Base-by-base conservation (phyloP, 2,888 invertebrate species). In the Spodoptera exigua region DNA sequence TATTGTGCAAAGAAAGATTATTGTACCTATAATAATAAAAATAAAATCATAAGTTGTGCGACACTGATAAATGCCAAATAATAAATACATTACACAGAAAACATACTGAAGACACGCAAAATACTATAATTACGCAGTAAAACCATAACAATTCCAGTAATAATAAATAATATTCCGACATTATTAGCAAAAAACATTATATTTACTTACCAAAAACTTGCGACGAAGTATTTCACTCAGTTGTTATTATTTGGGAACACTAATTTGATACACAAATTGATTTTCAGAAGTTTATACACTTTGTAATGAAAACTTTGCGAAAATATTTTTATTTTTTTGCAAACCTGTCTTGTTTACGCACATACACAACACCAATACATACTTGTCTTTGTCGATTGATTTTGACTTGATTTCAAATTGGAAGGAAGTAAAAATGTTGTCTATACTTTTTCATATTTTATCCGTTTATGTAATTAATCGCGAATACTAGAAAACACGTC, bases 291-390 rank as follows among this genome's bases (percentile, higher is more conserved):
- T 16, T 46, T 32, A 35, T 0, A 48, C 7, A 27, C 44, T 49
- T 43, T 17, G 27, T 3, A 27, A 49, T 53, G 44, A 51, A 55
- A 45, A 34, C 34, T 61, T 36, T 12, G 39, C 54, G 52, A 45
- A 40, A 16, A 47, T 52, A 57, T 48, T 49, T 62, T 54, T 44
- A 49, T 62, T 59, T 43, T 12, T 14, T 40, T 21, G n/a, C 47
- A 58, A 67, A 69, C 39, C 61, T 39, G 56, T 70, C 48, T 79
- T 81, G 79, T 83, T 83, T 82, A 80, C 79, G 76, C 79, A 79
- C 54, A 54, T 34, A 46, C 53, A 67, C 63, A 58, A 61, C 69
- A 65, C 63, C 52, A 57, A 13, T 51, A 63, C 51, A 52, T 65
- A 58, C 67, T 58, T 48, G 45, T 51, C 27, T 62, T 70, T 80